Base-by-base conservation (phyloP, 1,140 invertebrate genomes). In the Periplaneta americana region DNA sequence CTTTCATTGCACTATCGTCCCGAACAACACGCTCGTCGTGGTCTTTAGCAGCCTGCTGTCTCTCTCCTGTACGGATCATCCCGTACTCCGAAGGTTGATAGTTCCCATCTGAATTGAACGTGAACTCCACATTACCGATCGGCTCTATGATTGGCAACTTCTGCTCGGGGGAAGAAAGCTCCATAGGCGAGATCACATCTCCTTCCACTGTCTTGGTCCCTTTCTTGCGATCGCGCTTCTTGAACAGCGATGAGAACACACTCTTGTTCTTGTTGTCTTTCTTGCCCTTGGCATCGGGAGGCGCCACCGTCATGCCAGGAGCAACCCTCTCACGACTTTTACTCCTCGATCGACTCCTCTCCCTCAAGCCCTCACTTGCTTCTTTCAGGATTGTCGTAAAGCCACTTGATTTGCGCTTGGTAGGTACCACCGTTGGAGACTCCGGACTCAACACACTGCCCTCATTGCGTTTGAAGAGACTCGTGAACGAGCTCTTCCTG, bases 401-500 rank as follows among this genome's bases (percentile, higher is more conserved):
- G 35, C 78, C 84, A 32, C 80, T 84, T 66, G 39, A 10, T 39
- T 80, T 80, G 6, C 66, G 1, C 66, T 80, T 80, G 82, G 80
- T 18, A 82, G 82, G 31, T 48, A 83, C 35, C 35, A 89, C 85
- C 80, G 91, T 90, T 13, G 93, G 93, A 2, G 93, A 94, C 83
- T 94, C 93, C 3, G 93, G 93, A 82, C 93, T 94, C 13, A 91
- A 88, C 36, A 90, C 88, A n/a, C 48, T n/a, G 9, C 88, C 88
- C 85, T 91, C 90, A 75, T 88, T 89, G 82, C 92, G 92, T 86
- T 93, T 93, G 84, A 96, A 96, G 10, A 96, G 86, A 1, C 93
- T 95, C 15, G 39, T 48, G 84, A 96, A 95, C 32, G 94, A 95
- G 83, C 93, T 95, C 85, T 95, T 95, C 75, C 95, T 89, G 0